These are phyloP conservation scores for Ostrea denselamellosa DNA, from an alignment of 1,140 invertebrate genomes.

Conservation along the genomic window DNA sequence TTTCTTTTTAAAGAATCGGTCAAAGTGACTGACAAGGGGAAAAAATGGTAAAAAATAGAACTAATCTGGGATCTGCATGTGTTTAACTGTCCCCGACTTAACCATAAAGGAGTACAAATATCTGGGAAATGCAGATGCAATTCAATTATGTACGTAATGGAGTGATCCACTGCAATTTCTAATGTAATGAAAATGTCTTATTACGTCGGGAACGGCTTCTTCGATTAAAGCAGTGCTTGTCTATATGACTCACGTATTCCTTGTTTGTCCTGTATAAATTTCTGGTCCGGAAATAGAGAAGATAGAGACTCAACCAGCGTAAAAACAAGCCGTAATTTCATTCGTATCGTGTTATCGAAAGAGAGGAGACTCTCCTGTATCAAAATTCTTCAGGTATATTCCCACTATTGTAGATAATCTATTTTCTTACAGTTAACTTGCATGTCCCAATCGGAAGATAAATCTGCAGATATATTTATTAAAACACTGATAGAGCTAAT, in stretches of 20 bases:
- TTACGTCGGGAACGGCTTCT: slow-evolving; percentile 8
- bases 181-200: slow-evolving; percentile 37
- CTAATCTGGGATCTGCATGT: background rate
- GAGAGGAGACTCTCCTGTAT: background rate
- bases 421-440: background rate
- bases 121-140: slow-evolving; percentile 35
- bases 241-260: background rate
- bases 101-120: background rate
- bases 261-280: background rate
- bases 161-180: background rate
- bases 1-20: too few relatives aligned
- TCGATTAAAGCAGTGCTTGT: background rate
- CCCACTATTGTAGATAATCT: background rate
- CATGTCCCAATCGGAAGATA: background rate
- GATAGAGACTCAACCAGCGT: background rate
- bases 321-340: background rate
- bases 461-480: background rate
- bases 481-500: background rate
- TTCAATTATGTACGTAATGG: slow-evolving; percentile 26
- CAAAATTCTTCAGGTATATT: background rate
- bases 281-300: background rate
- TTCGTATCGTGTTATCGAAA: background rate
- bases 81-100: background rate
- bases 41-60: too few relatives aligned
- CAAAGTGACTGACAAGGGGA: too few relatives aligned